Conservation (phyloP, 2,113 vertebrate genomes). For the Copsychus sechellarum region DNA sequence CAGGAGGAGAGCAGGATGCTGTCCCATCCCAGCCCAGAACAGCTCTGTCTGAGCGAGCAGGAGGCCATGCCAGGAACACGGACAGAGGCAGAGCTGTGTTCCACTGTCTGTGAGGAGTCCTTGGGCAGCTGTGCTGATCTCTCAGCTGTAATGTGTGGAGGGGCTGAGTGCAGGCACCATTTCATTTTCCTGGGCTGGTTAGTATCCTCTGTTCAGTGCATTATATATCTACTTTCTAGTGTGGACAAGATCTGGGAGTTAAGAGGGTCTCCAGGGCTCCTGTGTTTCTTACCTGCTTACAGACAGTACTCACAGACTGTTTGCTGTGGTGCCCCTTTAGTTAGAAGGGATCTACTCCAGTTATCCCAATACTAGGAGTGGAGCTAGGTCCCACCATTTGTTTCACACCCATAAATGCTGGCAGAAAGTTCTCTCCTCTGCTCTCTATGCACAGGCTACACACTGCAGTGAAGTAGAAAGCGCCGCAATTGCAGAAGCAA, state of each 20-base stretch:
- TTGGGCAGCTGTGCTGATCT: not conserved
- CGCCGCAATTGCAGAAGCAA: not conserved
- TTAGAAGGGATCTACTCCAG: not conserved
- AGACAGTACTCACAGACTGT: not conserved
- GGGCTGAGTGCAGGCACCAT: not conserved
- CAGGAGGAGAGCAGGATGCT: not conserved
- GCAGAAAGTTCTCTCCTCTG: not conserved
- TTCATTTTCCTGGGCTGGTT: not conserved
- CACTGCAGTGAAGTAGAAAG: not conserved
- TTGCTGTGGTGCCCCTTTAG: not conserved
- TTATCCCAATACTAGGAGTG: not conserved
- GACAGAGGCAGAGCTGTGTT: not conserved
- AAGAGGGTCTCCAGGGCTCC: not conserved
- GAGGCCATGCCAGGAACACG: not conserved
- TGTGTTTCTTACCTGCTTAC: not conserved
- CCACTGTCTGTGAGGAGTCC: rapidly evolving
- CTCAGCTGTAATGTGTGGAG: not conserved
- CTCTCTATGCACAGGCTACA: rapidly evolving
- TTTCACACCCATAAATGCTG: not conserved
- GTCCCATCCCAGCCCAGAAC: not conserved
- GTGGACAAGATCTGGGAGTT: not conserved
- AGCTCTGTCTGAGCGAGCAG: not conserved
- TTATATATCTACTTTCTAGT: not conserved
- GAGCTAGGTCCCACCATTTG: not conserved
- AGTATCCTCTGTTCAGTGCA: not conserved